Evolutionary conservation across 2,113 vertebrate species (phyloP).

Genomic region (Amia ocellicauda): DNA sequence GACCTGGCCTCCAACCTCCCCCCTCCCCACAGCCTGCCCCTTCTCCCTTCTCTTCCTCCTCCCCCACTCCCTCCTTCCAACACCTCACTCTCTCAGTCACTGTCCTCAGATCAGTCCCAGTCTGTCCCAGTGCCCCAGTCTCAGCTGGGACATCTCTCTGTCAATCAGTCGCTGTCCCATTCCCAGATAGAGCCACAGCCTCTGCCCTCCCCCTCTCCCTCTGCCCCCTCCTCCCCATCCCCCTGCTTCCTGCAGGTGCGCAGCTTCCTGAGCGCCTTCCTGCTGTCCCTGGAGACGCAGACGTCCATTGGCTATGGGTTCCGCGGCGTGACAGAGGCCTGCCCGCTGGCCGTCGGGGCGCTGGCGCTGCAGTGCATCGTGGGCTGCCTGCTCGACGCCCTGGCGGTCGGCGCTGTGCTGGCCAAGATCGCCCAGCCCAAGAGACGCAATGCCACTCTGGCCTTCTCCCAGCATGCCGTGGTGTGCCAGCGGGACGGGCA

Average conservation of each 20-base stretch:
- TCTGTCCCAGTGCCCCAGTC: too few relatives aligned
- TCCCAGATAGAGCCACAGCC: too few relatives aligned
- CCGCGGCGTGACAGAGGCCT: slow-evolving; percentile 85
- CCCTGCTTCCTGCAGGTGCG: slow-evolving; percentile 82
- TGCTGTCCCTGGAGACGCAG: slow-evolving; percentile 88
- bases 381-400: slow-evolving; percentile 88
- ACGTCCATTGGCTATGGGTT: slow-evolving; percentile 90
- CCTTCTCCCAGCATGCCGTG: slow-evolving; percentile 82
- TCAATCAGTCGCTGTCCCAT: too few relatives aligned
- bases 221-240: slow-evolving; percentile 46
- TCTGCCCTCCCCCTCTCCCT: slow-evolving; percentile 38
- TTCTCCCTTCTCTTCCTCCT: too few relatives aligned
- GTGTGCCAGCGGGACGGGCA: slow-evolving; percentile 79
- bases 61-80: too few relatives aligned
- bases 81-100: too few relatives aligned
- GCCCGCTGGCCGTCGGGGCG: slow-evolving; percentile 81
- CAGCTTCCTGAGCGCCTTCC: slow-evolving; percentile 86
- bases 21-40: slow-evolving; percentile 30
- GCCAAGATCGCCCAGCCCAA: slow-evolving; percentile 91
- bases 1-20: slow-evolving; percentile 36
- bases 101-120: too few relatives aligned
- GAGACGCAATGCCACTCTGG: slow-evolving; percentile 85
- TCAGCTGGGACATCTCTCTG: too few relatives aligned
- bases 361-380: slow-evolving; percentile 88
- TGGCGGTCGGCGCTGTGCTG: slow-evolving; percentile 88